Conservation (phyloP, 2,888 invertebrate genomes). For the Drosophila parthenogenetica region DNA sequence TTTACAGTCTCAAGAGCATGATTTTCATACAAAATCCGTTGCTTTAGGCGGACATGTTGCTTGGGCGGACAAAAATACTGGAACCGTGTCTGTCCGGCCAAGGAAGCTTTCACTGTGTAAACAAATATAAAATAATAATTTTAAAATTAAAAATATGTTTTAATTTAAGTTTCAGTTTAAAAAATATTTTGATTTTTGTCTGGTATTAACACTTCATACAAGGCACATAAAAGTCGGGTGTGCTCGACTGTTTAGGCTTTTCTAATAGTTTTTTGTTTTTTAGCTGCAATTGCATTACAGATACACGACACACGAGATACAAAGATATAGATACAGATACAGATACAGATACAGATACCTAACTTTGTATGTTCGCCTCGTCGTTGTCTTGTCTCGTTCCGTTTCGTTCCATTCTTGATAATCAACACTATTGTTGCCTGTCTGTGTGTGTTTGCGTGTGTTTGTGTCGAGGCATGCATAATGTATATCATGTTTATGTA, state of each 20-base stretch:
- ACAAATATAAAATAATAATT: too few species aligned
- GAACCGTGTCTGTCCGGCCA: too few species aligned
- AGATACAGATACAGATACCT: not conserved
- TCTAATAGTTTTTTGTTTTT: conserved; percentile 7
- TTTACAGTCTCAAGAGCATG: too few species aligned
- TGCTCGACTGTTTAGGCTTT: not conserved
- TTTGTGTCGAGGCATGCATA: conserved; percentile 31
- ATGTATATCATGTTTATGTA: conserved; percentile 41
- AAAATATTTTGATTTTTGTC: too few species aligned
- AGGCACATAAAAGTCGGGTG: not conserved
- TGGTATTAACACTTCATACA: not conserved
- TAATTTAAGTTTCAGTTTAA: too few species aligned
- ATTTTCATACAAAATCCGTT: too few species aligned
- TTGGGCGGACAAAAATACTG: too few species aligned
- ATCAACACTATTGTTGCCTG: conserved; percentile 20
- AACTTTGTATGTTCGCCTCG: conserved; percentile 4
- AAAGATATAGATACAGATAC: conserved; percentile 1
- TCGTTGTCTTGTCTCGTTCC: conserved; percentile 1
- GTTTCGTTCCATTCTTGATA: conserved; percentile 20
- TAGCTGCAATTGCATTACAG: conserved; percentile 16
- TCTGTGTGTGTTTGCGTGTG: conserved; percentile 1
- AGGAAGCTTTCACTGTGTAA: too few species aligned
- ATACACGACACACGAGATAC: conserved; percentile 3
- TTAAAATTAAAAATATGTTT: too few species aligned
- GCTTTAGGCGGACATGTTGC: too few species aligned